phyloP scores from a whole-genome alignment of 2,113 vertebrate genomes.

The Clarias gariepinus region DNA sequence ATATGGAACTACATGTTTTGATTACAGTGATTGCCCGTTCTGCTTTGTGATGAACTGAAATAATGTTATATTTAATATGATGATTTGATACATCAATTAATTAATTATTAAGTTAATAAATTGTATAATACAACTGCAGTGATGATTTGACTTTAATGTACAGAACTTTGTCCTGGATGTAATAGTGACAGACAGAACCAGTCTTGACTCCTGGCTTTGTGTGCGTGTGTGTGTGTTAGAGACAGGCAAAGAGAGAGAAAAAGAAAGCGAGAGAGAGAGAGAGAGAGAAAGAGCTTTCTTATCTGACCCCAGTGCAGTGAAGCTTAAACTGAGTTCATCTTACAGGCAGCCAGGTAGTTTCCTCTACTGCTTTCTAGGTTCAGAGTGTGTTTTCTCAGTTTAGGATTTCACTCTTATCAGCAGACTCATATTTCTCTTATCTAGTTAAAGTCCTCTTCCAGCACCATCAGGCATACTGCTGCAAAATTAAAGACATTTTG shows the following conservation, averaged over 20 bases:
- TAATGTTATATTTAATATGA: not conserved
- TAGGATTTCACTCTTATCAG: constrained; percentile 71
- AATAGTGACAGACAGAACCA: not conserved
- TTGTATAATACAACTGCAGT: not conserved
- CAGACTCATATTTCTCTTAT: constrained; percentile 62
- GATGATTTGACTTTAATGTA: not conserved
- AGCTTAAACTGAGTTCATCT: constrained; percentile 62
- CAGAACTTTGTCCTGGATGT: not conserved
- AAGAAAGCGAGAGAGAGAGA: too few species aligned
- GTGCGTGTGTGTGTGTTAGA: not conserved
- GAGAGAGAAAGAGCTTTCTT: not conserved
- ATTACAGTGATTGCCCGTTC: not conserved
- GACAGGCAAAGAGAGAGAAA: too few species aligned
- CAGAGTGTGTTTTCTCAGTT: constrained; percentile 52
- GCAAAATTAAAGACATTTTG: constrained; percentile 11
- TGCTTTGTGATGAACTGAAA: not conserved
- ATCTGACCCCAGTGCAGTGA: constrained; percentile 40
- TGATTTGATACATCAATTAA: not conserved
- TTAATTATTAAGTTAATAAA: not conserved
- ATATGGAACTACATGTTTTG: not conserved
- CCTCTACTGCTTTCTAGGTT: constrained; percentile 49
- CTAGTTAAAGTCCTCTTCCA: constrained; percentile 12
- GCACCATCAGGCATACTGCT: not conserved
- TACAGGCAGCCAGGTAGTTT: constrained; percentile 51
- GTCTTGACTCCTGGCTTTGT: not conserved